Evolutionary conservation across 1,140 invertebrate species (phyloP), one percentile per base, ranked within the genome.

Genomic region (Physella acuta): DNA sequence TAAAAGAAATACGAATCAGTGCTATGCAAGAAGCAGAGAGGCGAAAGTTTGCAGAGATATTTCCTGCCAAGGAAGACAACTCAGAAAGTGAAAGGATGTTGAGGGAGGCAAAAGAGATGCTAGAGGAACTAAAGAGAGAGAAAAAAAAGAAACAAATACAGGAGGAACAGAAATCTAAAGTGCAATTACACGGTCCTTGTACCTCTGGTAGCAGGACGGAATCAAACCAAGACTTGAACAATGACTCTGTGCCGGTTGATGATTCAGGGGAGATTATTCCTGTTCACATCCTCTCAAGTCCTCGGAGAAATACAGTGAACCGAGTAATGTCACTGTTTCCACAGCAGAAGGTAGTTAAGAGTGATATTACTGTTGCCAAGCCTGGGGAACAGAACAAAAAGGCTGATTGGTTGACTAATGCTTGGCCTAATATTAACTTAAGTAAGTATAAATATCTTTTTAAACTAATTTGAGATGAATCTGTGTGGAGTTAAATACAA

Each of bases 181-280:
- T n/a, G n/a, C n/a, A n/a, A n/a, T n/a, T n/a, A n/a, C n/a, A n/a
- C n/a, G n/a, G n/a, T n/a, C n/a, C n/a, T n/a, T n/a, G n/a, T n/a
- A n/a, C n/a, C n/a, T n/a, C n/a, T n/a, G n/a, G n/a, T n/a, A n/a
- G n/a, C n/a, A n/a, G n/a, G n/a, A n/a, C n/a, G n/a, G n/a, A 24
- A 37, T 26, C 24, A 20, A 34, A 34, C 37, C 2, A 26, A 20
- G 37, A 70, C 24, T 60, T 24, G 17, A 26, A 39, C 30, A 20
- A 59, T 61, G 51, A 66, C 51, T 49, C 39, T 31, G 30, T n/a
- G n/a, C 24, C 52, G 16, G 70, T 73, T 5, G 70, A 70, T 26
- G 76, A 78, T 58, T 56, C 69, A 75, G 77, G 77, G 67, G 77
- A 78, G 59, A 75, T 78, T 67, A 76, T 78, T 66, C 77, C 77